Base-by-base conservation (phyloP, 1,140 invertebrate genomes). In the Zelostemma sp. region DNA sequence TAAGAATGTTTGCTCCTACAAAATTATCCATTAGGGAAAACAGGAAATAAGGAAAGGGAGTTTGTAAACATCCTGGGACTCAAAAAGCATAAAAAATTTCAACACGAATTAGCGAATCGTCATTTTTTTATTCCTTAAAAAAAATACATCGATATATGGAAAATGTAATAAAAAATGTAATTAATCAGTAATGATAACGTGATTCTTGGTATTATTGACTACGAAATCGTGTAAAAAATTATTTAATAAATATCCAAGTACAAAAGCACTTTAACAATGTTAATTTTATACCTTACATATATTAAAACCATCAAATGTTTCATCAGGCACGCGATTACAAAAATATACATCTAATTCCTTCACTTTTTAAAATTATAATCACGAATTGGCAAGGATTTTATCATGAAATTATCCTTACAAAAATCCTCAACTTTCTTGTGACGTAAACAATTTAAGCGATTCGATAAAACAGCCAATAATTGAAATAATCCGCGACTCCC, bases 181-280 rank as follows among this genome's bases (percentile, higher is more conserved):
- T 53, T 54, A 5, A 38, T 38, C 15, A 21, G 9, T 48, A 54
- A 35, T 35, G 16, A 16, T 40, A 41, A 41, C 12, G 33, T 54
- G 40, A 28, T 54, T 47, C 41, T 50, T 53, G 21, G 31, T 41
- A 21, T 59, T 4, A 19, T 19, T 12, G 43, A 46, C 43, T 46
- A 46, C 9, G 18, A 9, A 6, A 25, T 48, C n/a, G 33, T 35
- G 33, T 40, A 31, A 58, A 33, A 31, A 51, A 43, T 21, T 33
- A 46, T 60, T 68, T 48, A 80, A 80, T 81, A 81, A 80, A 80
- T 82, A 81, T 80, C 76, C 81, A 82, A 82, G 80, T 82, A 81
- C 79, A 78, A 80, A 82, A 80, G 75, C 63, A 25, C 65, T 53
- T 40, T 54, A 66, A 74, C 49, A 65, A 41, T 51, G 49, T 64